A percentile compares a stretch with the other conserved stretches of the same genome.
phyloP scores from a whole-genome alignment of 2,797 vertebrate genomes.

The Myripristis murdjan region DNA sequence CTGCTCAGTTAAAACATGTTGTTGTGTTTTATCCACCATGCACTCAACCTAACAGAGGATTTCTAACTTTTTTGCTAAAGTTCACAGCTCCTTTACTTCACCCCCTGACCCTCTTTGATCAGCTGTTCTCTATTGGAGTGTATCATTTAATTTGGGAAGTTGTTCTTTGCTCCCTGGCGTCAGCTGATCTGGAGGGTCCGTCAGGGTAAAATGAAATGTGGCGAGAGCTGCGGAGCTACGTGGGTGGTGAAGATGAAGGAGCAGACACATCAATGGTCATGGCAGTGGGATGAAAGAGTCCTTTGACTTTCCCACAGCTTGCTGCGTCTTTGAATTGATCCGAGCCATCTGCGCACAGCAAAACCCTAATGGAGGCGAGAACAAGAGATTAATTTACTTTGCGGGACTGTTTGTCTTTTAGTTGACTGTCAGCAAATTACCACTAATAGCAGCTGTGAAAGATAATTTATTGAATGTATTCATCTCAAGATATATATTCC shows the following conservation, averaged over 20 bases:
- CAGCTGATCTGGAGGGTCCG: not conserved
- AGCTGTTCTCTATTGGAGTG: not conserved
- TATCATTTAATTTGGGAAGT: not conserved
- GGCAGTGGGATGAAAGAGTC: constrained; percentile 60
- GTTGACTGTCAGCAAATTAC: constrained; percentile 19
- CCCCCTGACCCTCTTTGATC: not conserved
- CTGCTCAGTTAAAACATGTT: no score
- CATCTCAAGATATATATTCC: not conserved
- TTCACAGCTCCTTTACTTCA: no score
- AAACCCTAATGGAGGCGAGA: constrained; percentile 8
- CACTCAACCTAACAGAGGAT: no score
- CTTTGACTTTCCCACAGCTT: constrained; percentile 55
- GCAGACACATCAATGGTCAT: constrained; percentile 47
- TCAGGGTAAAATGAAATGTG: constrained; percentile 8
- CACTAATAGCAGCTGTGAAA: constrained; percentile 10
- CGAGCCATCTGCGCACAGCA: not conserved
- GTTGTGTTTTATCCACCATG: no score
- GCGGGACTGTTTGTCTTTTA: not conserved
- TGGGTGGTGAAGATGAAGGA: constrained; percentile 47
- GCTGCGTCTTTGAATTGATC: constrained; percentile 60
- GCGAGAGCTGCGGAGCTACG: constrained; percentile 22
- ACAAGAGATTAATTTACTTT: constrained; percentile 41
- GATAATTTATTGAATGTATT: not conserved
- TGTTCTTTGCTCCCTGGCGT: not conserved
- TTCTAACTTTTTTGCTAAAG: no score